phyloP scores from a whole-genome alignment of 2,888 invertebrate species.

The Tolmerus cingulatus region DNA sequence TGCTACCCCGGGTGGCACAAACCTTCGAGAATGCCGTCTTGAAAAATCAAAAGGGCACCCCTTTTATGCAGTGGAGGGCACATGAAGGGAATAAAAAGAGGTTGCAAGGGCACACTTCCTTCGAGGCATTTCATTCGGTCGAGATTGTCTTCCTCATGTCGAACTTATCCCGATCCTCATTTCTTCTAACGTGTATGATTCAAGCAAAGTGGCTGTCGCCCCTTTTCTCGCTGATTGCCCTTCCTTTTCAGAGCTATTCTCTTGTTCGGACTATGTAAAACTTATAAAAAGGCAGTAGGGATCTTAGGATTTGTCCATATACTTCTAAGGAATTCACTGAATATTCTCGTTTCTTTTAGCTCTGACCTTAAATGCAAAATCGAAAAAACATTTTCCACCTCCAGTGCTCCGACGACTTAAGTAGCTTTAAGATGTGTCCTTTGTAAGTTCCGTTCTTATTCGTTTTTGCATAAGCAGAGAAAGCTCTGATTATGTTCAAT shows the following conservation, averaged over 20 bases:
- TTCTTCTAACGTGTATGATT: neutral
- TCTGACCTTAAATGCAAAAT: neutral
- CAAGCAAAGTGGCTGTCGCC: neutral
- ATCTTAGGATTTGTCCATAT: neutral
- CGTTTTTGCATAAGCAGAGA: neutral
- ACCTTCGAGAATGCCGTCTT: neutral
- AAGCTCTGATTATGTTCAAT: neutral
- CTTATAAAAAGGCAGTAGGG: neutral
- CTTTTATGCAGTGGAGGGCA: neutral
- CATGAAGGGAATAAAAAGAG: neutral
- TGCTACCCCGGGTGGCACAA: neutral
- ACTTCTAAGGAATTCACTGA: neutral
- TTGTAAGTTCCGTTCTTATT: neutral
- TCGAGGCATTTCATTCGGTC: neutral
- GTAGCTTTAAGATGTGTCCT: constrained; percentile 5
- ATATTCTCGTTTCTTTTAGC: neutral
- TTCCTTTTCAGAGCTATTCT: neutral
- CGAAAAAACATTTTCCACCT: neutral
- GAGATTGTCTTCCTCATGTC: neutral
- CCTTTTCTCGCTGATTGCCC: constrained; percentile 17
- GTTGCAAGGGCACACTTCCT: neutral
- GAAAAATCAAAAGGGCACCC: constrained; percentile 18
- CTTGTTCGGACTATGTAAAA: neutral
- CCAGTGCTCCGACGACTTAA: neutral
- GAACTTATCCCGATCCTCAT: neutral